phyloP scores from a whole-genome alignment of 2,797 vertebrate species.

The Tarsius wallacei region DNA sequence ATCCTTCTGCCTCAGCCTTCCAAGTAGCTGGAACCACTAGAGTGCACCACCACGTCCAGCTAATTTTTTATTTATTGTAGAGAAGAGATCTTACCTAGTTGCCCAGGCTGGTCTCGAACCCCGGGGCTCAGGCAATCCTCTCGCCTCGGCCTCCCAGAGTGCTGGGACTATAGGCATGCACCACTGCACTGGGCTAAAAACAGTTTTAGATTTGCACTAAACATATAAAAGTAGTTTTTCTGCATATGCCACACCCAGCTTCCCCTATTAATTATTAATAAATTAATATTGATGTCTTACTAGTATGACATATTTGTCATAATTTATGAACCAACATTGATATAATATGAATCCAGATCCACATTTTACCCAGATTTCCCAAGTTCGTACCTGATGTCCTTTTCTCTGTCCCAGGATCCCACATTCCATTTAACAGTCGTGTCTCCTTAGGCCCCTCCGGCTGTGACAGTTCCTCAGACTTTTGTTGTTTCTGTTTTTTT shows the following conservation, averaged over 20 bases:
- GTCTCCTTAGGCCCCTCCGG: neutral
- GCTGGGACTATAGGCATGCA: too few relatives aligned
- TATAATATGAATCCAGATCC: neutral
- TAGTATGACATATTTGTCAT: neutral
- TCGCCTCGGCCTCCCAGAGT: too few relatives aligned
- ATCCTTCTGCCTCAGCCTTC: too few relatives aligned
- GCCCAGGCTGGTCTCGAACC: too few relatives aligned
- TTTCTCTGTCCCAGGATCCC: neutral
- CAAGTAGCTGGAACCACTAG: too few relatives aligned
- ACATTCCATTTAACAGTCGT: neutral
- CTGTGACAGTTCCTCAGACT: neutral
- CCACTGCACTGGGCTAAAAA: too few relatives aligned
- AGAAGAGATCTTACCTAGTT: too few relatives aligned
- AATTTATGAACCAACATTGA: neutral
- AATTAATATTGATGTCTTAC: neutral
- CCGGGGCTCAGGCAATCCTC: too few relatives aligned
- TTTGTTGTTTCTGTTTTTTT: neutral
- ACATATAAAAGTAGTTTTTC: neutral
- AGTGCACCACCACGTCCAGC: too few relatives aligned
- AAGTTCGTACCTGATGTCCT: neutral
- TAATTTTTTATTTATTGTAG: too few relatives aligned
- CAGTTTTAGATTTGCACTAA: constrained; percentile 24
- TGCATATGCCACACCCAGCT: neutral
- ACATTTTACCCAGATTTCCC: neutral
- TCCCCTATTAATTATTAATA: neutral